phyloP scores from a whole-genome alignment of 2,888 invertebrate species.

The Eucriotettix oculatus region DNA sequence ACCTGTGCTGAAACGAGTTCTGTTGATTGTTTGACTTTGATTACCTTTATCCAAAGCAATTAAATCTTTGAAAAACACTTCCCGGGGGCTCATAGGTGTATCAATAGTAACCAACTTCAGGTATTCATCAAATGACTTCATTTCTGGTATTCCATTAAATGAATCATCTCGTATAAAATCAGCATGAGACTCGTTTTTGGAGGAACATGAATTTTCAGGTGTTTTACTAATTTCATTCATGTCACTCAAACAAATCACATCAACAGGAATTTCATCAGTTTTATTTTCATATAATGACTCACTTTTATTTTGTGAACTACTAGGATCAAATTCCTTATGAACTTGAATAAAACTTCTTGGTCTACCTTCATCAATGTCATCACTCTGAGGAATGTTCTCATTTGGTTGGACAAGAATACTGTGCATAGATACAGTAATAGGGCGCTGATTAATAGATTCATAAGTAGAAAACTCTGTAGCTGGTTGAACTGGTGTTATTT shows the following conservation, averaged over 20 bases:
- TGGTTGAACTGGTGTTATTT: slow-evolving; percentile 1
- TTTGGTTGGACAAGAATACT: not conserved
- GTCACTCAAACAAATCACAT: too few relatives aligned
- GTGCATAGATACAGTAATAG: not conserved
- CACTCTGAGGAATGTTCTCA: not conserved
- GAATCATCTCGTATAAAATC: slow-evolving; percentile 3
- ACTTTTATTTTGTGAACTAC: too few relatives aligned
- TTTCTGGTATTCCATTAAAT: slow-evolving; percentile 7
- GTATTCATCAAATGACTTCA: slow-evolving; percentile 15
- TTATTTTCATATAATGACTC: too few relatives aligned
- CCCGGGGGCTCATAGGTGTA: slow-evolving; percentile 23
- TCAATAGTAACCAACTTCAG: slow-evolving; percentile 16
- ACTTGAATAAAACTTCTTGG: too few relatives aligned
- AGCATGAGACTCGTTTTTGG: too few relatives aligned
- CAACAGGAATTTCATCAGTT: too few relatives aligned
- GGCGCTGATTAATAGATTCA: not conserved
- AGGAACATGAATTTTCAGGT: too few relatives aligned
- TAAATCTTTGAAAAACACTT: slow-evolving; percentile 27
- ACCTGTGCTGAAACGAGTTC: too few relatives aligned
- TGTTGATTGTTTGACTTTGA: too few relatives aligned
- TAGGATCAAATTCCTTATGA: too few relatives aligned
- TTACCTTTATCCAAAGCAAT: not conserved
- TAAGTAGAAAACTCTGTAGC: not conserved
- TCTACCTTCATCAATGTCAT: too few relatives aligned
- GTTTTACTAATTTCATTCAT: too few relatives aligned